Conservation (phyloP, 2,888 invertebrate genomes). For the Meiosimyza decipiens region DNA sequence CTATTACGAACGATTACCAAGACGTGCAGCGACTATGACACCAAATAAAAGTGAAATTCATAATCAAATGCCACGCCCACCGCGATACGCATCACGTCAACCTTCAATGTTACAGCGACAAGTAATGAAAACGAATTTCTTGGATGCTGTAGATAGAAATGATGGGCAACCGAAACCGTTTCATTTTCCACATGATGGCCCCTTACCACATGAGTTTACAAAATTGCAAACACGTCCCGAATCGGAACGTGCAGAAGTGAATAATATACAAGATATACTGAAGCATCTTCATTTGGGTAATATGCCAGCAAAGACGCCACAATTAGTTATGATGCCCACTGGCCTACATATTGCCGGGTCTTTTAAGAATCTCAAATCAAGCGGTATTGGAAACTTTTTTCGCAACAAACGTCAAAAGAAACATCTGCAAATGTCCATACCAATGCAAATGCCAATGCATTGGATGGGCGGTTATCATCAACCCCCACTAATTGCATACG, state of each 20-base stretch:
- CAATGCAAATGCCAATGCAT: slow-evolving; percentile 53
- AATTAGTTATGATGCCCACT: slow-evolving; percentile 58
- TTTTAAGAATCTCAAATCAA: slow-evolving; percentile 63
- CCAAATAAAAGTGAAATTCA: slow-evolving; percentile 53
- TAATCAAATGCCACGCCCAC: slow-evolving; percentile 60
- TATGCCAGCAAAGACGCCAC: slow-evolving; percentile 48
- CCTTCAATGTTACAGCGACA: slow-evolving; percentile 54
- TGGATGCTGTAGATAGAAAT: slow-evolving; percentile 43
- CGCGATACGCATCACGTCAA: slow-evolving; percentile 56
- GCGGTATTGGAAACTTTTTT: slow-evolving; percentile 62
- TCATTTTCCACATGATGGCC: slow-evolving; percentile 63
- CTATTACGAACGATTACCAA: slow-evolving; percentile 59
- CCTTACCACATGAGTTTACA: slow-evolving; percentile 61
- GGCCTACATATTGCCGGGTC: slow-evolving; percentile 63
- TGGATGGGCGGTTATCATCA: slow-evolving; percentile 55
- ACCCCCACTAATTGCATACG: slow-evolving; percentile 44
- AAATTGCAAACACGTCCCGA: slow-evolving; percentile 45
- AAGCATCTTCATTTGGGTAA: slow-evolving; percentile 54
- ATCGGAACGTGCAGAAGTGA: slow-evolving; percentile 50
- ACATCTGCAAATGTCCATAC: slow-evolving; percentile 56
- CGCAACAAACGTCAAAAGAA: slow-evolving; percentile 62
- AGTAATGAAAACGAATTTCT: slow-evolving; percentile 47
- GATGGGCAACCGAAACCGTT: slow-evolving; percentile 62
- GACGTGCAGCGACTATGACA: slow-evolving; percentile 60
- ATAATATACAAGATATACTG: slow-evolving; percentile 65